Evolutionary conservation across 64 coral and sea anemone species (phyloP).

Genomic region (Pachyseris speciosa): DNA sequence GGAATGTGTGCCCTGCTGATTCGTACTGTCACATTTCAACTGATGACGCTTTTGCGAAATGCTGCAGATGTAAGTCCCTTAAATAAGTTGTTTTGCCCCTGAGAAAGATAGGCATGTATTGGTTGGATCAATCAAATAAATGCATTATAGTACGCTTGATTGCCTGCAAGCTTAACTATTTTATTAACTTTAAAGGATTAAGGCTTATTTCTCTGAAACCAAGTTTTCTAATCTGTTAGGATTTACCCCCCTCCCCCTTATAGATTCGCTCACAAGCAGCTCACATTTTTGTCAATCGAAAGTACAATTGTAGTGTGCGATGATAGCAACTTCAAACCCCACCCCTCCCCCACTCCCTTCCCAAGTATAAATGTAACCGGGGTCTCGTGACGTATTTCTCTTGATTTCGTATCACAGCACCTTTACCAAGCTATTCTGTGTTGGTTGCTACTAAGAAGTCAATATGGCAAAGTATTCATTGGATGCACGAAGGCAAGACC

Average conservation of each 20-base stretch:
- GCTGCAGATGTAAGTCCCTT: constrained; percentile 63
- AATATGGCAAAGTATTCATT: constrained; percentile 71
- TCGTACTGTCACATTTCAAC: constrained; percentile 76
- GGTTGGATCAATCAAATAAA: too few relatives aligned
- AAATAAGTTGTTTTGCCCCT: not conserved
- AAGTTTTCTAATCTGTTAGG: too few relatives aligned
- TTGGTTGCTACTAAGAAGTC: constrained; percentile 44
- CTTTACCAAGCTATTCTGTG: constrained; percentile 68
- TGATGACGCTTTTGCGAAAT: constrained; percentile 52
- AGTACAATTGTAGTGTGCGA: too few relatives aligned
- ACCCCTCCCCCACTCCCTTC: too few relatives aligned
- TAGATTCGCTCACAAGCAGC: too few relatives aligned
- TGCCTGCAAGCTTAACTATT: too few relatives aligned
- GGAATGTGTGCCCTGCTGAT: constrained; percentile 31
- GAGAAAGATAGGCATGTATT: not conserved
- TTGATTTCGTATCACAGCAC: constrained; percentile 12
- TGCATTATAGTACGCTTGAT: too few relatives aligned
- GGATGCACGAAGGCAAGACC: constrained; percentile 20
- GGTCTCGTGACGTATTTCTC: not conserved
- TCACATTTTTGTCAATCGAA: too few relatives aligned
- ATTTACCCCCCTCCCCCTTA: too few relatives aligned
- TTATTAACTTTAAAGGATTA: too few relatives aligned
- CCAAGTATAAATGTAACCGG: not conserved
- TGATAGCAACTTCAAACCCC: not conserved
- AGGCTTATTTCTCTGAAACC: too few relatives aligned